Base-by-base conservation (phyloP, 2,113 vertebrate species). In the Odobenus rosmarus region DNA sequence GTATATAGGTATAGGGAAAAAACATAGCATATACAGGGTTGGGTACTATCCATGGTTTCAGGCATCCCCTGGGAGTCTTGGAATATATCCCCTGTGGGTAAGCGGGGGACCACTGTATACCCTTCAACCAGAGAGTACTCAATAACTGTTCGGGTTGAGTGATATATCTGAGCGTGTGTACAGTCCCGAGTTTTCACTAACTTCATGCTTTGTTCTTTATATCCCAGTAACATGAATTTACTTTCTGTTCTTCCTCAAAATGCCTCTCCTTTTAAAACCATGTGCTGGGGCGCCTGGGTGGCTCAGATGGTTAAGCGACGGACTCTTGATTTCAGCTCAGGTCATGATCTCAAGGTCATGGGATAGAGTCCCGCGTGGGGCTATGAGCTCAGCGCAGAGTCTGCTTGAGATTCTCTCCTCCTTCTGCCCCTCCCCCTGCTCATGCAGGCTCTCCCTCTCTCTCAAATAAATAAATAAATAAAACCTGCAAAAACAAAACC, bases 241-340 rank as follows among this genome's bases (percentile, higher is more conserved):
- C 28, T n/a, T 90, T 92, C 80, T 7, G 13, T 79, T 94, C 79
- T 79, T 87, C 53, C 64, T 64, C 72, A 94, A 89, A 76, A 88
- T 4, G 7, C 13, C 1, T 19, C 16, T 76, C 31, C 28, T 84
- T 88, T 80, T 88, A 39, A 95, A 93, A 83, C 59, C 26, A n/a
- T 2, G 49, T 4, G 15, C 67, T 62, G 8, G 4, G 67, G 16
- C 18, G 7, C 18, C 67, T 36, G 67, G 67, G 33, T 19, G 33
- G 33, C 16, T 36, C 67, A 69, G 67, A 69, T 69, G 33, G 18
- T 36, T 36, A 69, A 19, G 67, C 67, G 1, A 19, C 10, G 67
- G 33, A 36, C 67, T 69, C 18, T 19, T 69, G 67, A 36, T 69
- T 69, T 69, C 33, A 36, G 67, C 67, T 21, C 33, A 36, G 67